These are phyloP conservation scores for Muscicapa adusta DNA, from an alignment of 2,113 vertebrate species.

Conservation along the genomic window DNA sequence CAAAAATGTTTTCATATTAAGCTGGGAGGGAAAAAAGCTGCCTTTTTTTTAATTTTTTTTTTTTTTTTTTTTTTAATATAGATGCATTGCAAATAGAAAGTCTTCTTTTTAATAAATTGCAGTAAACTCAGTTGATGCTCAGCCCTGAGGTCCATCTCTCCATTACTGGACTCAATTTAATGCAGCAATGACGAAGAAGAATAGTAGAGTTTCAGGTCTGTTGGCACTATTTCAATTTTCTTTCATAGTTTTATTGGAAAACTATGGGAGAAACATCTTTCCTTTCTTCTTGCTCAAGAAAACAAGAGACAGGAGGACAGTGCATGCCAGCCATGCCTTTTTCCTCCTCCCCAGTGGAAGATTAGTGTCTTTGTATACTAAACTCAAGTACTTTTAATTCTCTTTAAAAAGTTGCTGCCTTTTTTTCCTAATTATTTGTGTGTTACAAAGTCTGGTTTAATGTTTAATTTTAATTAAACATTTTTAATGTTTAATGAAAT, in stretches of 20 bases:
- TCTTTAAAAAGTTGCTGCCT: neutral
- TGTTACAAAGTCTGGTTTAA: neutral
- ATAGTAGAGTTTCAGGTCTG: neutral
- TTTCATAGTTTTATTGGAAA: neutral
- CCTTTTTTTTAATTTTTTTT: too few relatives aligned
- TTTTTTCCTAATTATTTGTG: neutral
- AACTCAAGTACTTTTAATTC: neutral
- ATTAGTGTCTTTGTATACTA: neutral
- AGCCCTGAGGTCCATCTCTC: neutral
- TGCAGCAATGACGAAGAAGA: neutral
- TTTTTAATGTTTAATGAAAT: neutral
- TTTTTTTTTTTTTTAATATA: neutral
- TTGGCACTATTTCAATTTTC: neutral
- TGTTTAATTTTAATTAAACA: too few relatives aligned
- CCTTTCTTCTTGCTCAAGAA: neutral
- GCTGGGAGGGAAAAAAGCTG: fast-evolving
- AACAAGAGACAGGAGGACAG: neutral
- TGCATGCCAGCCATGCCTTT: neutral
- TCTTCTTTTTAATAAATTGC: neutral
- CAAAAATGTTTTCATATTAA: neutral
- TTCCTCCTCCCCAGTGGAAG: neutral
- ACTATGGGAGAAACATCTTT: neutral
- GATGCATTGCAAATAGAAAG: neutral
- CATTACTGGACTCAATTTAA: neutral
- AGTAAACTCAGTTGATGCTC: neutral